Percentiles rank a stretch among this genome's conserved stretches.
These are phyloP conservation scores for Tetropium fuscum DNA, from an alignment of 2,888 invertebrate species.

Conservation along the genomic window DNA sequence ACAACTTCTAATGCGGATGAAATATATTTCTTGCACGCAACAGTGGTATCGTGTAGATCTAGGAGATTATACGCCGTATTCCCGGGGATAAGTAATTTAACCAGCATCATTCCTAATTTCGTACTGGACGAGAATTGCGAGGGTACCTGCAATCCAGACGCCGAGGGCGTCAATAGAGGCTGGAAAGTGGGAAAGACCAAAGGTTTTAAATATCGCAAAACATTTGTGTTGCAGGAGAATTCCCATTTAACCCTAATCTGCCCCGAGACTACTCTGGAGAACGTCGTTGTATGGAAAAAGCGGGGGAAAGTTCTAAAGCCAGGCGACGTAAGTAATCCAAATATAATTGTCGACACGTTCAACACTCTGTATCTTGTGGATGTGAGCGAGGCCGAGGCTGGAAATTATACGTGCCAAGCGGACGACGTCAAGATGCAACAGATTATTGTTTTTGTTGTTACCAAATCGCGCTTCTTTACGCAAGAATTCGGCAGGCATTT, in stretches of 20 bases:
- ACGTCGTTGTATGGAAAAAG: slow-evolving; percentile 70
- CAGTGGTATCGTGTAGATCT: slow-evolving; percentile 66
- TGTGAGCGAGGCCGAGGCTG: slow-evolving; percentile 74
- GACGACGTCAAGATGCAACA: slow-evolving; percentile 71
- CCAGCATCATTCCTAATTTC: slow-evolving; percentile 68
- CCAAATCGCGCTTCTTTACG: slow-evolving; percentile 68
- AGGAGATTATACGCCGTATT: slow-evolving; percentile 62
- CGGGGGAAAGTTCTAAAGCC: slow-evolving; percentile 66
- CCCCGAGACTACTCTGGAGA: slow-evolving; percentile 68
- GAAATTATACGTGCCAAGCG: slow-evolving; percentile 77
- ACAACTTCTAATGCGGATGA: slow-evolving; percentile 19
- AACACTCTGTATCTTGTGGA: slow-evolving; percentile 71
- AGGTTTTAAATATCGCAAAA: slow-evolving; percentile 67
- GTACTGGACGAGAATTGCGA: slow-evolving; percentile 62
- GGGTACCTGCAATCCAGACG: slow-evolving; percentile 63
- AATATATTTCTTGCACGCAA: slow-evolving; percentile 27
- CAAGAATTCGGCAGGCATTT: slow-evolving; percentile 71
- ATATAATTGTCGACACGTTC: slow-evolving; percentile 68
- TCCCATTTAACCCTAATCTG: slow-evolving; percentile 70
- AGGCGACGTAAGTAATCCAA: slow-evolving; percentile 54
- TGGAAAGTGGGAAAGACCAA: slow-evolving; percentile 64
- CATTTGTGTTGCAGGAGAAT: slow-evolving; percentile 68
- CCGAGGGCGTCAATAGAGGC: slow-evolving; percentile 60
- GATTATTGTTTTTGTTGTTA: slow-evolving; percentile 67
- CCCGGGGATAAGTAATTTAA: slow-evolving; percentile 66